Evolutionary conservation across 1,140 invertebrate genomes (phyloP), one percentile per base, ranked within the genome.

Genomic region (Prorops nasuta): DNA sequence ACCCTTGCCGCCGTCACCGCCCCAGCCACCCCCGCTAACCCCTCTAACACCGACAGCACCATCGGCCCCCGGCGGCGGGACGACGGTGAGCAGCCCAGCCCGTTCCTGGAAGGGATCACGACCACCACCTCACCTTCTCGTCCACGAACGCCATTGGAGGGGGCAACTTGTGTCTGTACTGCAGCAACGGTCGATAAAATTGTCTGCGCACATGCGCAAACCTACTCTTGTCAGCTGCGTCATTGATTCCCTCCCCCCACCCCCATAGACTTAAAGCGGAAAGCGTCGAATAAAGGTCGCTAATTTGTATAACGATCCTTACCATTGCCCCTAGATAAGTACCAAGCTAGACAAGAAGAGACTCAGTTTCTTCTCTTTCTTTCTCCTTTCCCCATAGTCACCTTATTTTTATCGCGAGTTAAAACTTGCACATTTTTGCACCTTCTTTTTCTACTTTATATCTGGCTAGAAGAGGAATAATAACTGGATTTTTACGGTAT

Each of bases 121-220:
- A n/a, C n/a, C n/a, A 19, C 44, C 28, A 39, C 32, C 34, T 10
- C n/a, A 15, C 22, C n/a, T 38, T 28, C 43, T n/a, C n/a, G n/a
- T n/a, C 22, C 36, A 35, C 44, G 32, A 42, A 38, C 43, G 45
- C 54, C 43, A 32, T 46, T 66, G 55, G 66, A 69, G 69, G 69
- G 69, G 69, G 72, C 72, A 74, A 69, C 54, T 67, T 54, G 65
- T 68, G 72, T 71, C 68, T 74, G 67, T 69, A 61, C 68, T 68
- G 64, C 67, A 71, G 58, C 57, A 55, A 63, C 69, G 71, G 68
- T 74, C 72, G 72, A 74, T 73, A 74, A 67, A 70, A 71, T 70
- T 56, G 72, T 73, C 72, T 74, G 72, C 67, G 71, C 69, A 65
- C 69, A 67, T 64, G 72, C 72, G 72, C 71, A 63, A 49, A 56